phyloP scores from a whole-genome alignment of 2,113 vertebrate species.

The Labeo rohita region DNA sequence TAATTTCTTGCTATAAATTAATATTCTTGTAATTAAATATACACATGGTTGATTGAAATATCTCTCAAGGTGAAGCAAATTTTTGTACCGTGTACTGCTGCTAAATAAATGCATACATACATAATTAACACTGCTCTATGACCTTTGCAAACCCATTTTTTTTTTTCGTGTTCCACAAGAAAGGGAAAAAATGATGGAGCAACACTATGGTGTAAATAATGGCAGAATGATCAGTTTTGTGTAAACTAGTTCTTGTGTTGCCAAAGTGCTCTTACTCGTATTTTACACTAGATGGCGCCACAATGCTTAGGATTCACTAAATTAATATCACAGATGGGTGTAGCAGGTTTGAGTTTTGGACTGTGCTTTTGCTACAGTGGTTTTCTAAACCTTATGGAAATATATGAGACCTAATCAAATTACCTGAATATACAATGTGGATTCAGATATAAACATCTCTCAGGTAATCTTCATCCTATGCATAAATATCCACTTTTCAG shows the following conservation, averaged over 20 bases:
- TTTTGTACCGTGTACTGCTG: too few relatives aligned
- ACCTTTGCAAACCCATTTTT: too few relatives aligned
- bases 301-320: neutral
- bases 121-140: too few relatives aligned
- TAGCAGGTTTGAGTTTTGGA: neutral
- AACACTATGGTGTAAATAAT: too few relatives aligned
- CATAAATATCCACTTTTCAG: neutral
- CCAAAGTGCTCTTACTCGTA: neutral
- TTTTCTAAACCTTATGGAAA: neutral
- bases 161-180: too few relatives aligned
- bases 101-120: too few relatives aligned
- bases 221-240: neutral
- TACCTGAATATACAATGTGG: neutral
- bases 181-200: too few relatives aligned
- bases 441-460: neutral
- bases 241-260: neutral
- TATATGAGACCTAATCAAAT: neutral
- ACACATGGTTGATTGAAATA: too few relatives aligned
- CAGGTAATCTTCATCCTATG: neutral
- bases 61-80: too few relatives aligned
- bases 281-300: constrained; percentile 71
- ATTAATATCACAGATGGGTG: neutral
- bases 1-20: too few relatives aligned
- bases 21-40: too few relatives aligned
- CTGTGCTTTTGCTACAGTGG: neutral